Base-by-base conservation (phyloP, 2,113 vertebrate genomes). In the Blennius ocellaris region DNA sequence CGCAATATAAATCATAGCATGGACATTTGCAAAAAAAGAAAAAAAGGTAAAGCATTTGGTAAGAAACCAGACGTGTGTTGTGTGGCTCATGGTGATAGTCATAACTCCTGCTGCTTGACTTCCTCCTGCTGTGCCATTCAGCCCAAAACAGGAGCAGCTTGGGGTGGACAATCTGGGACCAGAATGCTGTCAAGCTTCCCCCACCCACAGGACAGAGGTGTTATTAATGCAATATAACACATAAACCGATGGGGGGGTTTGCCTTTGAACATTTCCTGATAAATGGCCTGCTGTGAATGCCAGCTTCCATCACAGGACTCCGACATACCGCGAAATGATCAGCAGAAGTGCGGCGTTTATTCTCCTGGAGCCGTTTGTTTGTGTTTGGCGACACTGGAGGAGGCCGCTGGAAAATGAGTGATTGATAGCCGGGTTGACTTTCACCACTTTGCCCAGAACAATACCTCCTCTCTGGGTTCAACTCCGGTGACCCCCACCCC, bases 141-240 rank as follows among this genome's bases (percentile, higher is more conserved):
- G 82, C 65, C 69, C 66, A 54, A 85, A 77, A 82, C 45, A 83
- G 69, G 54, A 84, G 81, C 86, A 58, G 83, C 83, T 69, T 48
- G 82, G 69, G 67, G 69, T 64, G 70, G 78, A 73, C 77, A 70
- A 73, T 78, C 84, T 54, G 86, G 80, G 82, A 88, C 76, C 65
- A 11, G 65, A 38, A 52, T 7, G 72, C 82, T 85, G 87, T 85
- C 80, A 85, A 77, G 78, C 70, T 67, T 65, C 75, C 15, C 17
- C 82, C 78, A 69, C 89, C 90, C 81, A 62, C 60, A 69, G 78
- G 91, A 88, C 70, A 36, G 36, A 86, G 82, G 88, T 86, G 88
- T 89, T 89, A 90, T 92, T 89, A 87, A 88, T 88, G 88, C 82
- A 89, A 92, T 90, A 88, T 89, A 88, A 87, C 87, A 88, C 89